phyloP scores from a whole-genome alignment of 2,113 vertebrate genomes.

The Azemiops feae region DNA sequence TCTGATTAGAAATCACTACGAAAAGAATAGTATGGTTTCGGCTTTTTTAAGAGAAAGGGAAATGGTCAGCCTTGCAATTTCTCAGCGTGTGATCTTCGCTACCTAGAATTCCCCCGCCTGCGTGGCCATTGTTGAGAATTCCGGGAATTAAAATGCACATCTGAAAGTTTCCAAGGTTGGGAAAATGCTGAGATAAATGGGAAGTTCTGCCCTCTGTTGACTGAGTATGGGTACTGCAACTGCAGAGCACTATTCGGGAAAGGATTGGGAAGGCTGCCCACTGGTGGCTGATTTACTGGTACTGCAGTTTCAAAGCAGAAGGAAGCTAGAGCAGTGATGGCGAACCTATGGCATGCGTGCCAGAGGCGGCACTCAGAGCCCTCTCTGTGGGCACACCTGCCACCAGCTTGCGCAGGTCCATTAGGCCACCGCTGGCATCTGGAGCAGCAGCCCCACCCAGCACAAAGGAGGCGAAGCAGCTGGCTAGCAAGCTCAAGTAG shows the following conservation, averaged over 20 bases:
- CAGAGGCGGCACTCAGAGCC: too few relatives aligned
- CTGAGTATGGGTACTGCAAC: neutral
- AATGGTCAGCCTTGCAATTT: neutral
- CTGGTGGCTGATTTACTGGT: neutral
- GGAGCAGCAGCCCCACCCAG: too few relatives aligned
- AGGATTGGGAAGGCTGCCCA: neutral
- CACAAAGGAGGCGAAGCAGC: too few relatives aligned
- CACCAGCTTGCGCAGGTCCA: too few relatives aligned
- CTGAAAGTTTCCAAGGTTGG: neutral
- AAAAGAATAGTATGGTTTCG: neutral
- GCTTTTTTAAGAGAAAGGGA: neutral
- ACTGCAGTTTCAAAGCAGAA: neutral
- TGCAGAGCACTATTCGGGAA: neutral
- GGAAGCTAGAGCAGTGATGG: too few relatives aligned
- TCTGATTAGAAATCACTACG: neutral
- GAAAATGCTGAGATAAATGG: neutral
- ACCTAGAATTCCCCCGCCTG: neutral
- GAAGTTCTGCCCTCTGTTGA: neutral
- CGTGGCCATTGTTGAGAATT: neutral
- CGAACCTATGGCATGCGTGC: too few relatives aligned
- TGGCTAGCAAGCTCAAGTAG: too few relatives aligned
- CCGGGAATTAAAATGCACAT: neutral
- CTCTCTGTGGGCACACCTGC: too few relatives aligned
- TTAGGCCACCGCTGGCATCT: too few relatives aligned
- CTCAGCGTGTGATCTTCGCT: neutral